These are phyloP conservation scores for Spea bombifrons DNA, from an alignment of 2,113 vertebrate species.

Conservation along the genomic window DNA sequence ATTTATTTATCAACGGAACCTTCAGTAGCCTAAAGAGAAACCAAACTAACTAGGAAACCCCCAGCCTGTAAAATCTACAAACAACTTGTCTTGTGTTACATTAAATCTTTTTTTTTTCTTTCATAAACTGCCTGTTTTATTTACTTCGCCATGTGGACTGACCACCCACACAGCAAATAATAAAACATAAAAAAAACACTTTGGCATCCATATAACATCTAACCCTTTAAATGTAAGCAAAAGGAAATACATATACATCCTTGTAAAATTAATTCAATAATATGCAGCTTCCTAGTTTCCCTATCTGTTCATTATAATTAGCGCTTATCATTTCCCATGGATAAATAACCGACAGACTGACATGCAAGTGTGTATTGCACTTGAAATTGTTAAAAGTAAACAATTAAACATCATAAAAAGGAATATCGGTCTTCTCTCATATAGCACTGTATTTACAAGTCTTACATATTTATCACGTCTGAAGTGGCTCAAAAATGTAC, in stretches of 20 bases:
- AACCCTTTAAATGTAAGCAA: background rate
- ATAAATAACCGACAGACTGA: background rate
- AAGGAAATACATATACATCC: background rate
- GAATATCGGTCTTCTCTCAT: background rate
- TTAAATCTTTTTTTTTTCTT: slow-evolving; percentile 6
- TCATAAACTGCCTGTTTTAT: background rate
- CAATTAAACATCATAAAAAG: background rate
- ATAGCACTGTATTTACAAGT: background rate
- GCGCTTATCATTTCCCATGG: background rate
- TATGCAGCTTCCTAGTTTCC: background rate
- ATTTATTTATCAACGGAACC: background rate
- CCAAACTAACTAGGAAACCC: background rate
- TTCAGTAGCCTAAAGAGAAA: background rate
- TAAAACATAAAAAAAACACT: background rate
- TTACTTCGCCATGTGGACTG: background rate
- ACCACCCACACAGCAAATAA: slow-evolving; percentile 9
- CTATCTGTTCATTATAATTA: too few species aligned
- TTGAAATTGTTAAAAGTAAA: background rate
- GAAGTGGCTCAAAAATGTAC: background rate
- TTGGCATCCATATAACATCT: background rate
- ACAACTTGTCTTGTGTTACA: background rate
- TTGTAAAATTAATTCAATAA: background rate
- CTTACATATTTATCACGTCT: background rate
- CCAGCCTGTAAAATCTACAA: background rate
- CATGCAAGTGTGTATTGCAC: background rate